phyloP scores from a whole-genome alignment of 2,888 invertebrate species.

The Ectemnius lituratus region DNA sequence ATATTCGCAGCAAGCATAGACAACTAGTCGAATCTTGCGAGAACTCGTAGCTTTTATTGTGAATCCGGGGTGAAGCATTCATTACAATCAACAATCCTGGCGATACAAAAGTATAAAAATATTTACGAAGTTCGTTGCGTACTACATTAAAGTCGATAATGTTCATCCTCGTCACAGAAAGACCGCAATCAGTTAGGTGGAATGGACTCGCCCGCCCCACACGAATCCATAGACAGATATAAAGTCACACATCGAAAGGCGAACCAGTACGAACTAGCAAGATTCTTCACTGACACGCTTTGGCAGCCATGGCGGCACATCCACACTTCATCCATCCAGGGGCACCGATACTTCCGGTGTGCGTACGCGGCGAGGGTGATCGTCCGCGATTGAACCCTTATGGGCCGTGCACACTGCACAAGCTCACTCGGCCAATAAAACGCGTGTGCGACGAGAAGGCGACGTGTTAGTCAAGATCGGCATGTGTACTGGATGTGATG shows the following conservation, averaged over 20 bases:
- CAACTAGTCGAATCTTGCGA: too few relatives aligned
- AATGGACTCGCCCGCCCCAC: background rate
- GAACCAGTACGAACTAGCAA: constrained; percentile 19
- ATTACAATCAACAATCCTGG: background rate
- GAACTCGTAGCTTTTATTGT: too few relatives aligned
- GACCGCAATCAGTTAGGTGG: too few relatives aligned
- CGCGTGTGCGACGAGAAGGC: constrained; percentile 12
- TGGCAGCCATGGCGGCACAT: constrained; percentile 42
- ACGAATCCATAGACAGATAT: constrained; percentile 11
- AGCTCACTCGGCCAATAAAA: constrained; percentile 27
- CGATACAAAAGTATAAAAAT: background rate
- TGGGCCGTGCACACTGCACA: constrained; percentile 42
- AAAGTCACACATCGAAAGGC: constrained; percentile 23
- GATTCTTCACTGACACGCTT: constrained; percentile 57
- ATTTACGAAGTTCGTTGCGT: too few relatives aligned
- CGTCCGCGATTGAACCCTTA: constrained; percentile 41
- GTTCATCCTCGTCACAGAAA: too few relatives aligned
- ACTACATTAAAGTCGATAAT: too few relatives aligned
- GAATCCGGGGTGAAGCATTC: too few relatives aligned
- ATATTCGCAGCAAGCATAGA: too few relatives aligned
- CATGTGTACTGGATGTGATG: constrained; percentile 10
- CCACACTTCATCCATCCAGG: constrained; percentile 55
- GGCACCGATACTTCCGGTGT: constrained; percentile 36
- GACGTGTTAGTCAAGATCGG: constrained; percentile 19
- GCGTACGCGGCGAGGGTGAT: constrained; percentile 16